phyloP scores from a whole-genome alignment of 2,113 vertebrate species.

The Charina bottae region DNA sequence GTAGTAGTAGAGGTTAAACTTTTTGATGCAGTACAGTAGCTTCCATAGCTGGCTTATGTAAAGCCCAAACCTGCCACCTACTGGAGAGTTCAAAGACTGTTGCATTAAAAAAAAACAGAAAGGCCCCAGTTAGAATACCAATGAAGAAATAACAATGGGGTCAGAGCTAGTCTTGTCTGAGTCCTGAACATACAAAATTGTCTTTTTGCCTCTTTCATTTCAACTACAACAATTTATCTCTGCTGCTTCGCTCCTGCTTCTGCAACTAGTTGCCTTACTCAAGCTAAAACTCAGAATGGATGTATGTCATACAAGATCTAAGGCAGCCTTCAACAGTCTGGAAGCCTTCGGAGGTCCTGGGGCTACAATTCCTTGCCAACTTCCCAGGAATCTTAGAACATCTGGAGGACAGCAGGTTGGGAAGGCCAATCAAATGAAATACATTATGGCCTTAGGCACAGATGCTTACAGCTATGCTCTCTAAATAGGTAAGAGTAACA shows the following conservation, averaged over 20 bases:
- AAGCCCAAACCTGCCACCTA: slow-evolving; percentile 19
- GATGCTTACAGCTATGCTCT: not conserved
- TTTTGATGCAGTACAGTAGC: not conserved
- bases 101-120: not conserved
- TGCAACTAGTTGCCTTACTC: not conserved
- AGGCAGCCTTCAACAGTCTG: not conserved
- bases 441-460: not conserved
- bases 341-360: not conserved
- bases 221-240: not conserved
- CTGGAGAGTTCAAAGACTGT: not conserved
- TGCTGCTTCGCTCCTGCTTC: not conserved
- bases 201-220: not conserved
- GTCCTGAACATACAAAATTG: not conserved
- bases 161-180: not conserved
- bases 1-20: not conserved
- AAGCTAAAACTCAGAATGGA: not conserved
- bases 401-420: not conserved
- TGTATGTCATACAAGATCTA: not conserved
- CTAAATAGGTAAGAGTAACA: not conserved
- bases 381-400: not conserved
- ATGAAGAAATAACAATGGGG: not conserved
- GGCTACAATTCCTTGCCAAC: not conserved
- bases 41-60: not conserved
- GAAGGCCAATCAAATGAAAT: not conserved
- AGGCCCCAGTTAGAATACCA: not conserved